Base-by-base conservation (phyloP, 2,113 vertebrate species). In the Chlorodrepanis virens region DNA sequence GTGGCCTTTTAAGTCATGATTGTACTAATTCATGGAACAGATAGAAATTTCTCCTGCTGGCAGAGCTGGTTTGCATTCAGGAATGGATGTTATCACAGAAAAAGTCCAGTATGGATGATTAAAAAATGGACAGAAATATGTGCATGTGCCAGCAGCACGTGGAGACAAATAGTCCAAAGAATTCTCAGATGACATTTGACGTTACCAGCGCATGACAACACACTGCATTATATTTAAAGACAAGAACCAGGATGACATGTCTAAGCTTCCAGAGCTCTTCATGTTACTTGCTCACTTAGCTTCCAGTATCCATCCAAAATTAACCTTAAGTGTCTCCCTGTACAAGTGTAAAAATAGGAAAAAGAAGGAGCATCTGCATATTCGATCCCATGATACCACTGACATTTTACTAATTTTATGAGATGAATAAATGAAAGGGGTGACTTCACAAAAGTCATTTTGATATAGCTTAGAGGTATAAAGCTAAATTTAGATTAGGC, bases 121-220 rank as follows among this genome's bases (percentile, higher is more conserved):
- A 52, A 54, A 83, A 93, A 79, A 89, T 22, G 39, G 74, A 65
- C 70, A 80, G 65, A 78, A 71, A 45, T 50, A 95, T 35, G 76
- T 80, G 64, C 80, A 45, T 42, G 40, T 91, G 71, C 61, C 72
- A 83, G 59, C 14, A 91, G 57, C 92, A 95, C 16, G 0, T 50
- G 72, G 72, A 83, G 37, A 85, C 52, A 76, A 83, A 84, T 4
- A 89, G 82, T 40, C 67, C 75, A 39, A 78, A 94, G 87, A 93
- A 94, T 56, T 64, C 47, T 93, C 87, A 70, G 78, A 90, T 91
- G 84, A 67, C 83, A 85, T 83, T 88, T 95, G 93, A 91, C 64
- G 17, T 95, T 89, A 83, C 37, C 65, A 85, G 82, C 70, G 83
- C 67, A 88, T 80, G 78, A 95, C 67, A 96, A 90, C 45, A 57